These are phyloP conservation scores for Poicephalus gulielmi DNA, from an alignment of 2,113 vertebrate species.

Conservation along the genomic window DNA sequence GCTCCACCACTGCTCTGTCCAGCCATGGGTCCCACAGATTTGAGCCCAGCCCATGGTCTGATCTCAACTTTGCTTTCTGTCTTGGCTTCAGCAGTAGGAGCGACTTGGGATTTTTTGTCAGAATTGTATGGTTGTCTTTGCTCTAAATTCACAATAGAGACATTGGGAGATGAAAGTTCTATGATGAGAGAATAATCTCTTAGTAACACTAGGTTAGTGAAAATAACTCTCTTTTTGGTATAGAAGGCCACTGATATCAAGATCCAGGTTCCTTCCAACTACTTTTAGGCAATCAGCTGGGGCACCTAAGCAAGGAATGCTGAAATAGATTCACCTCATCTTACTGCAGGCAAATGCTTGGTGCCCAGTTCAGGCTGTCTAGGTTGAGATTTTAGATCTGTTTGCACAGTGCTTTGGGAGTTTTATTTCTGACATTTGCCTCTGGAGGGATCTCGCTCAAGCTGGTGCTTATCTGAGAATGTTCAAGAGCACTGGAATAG, in stretches of 20 bases:
- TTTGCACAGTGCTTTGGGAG: background rate
- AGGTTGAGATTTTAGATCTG: background rate
- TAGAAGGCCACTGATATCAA: background rate
- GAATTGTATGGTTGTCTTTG: background rate
- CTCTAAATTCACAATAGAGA: background rate
- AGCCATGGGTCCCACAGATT: rapidly evolving
- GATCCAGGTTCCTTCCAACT: background rate
- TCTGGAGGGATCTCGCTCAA: background rate
- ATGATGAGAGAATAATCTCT: background rate
- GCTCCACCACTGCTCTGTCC: background rate
- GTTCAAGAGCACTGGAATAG: background rate
- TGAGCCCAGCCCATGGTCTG: rapidly evolving
- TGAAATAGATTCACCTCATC: background rate
- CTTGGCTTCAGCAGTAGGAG: background rate
- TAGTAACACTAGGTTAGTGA: background rate
- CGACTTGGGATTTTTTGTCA: background rate
- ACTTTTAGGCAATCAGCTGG: background rate
- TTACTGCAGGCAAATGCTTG: background rate
- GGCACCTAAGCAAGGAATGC: background rate
- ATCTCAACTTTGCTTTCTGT: background rate
- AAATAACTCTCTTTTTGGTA: background rate
- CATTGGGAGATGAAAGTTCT: background rate
- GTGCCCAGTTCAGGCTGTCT: background rate
- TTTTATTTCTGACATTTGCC: background rate
- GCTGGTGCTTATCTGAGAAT: background rate